A percentile compares a stretch with the other conserved stretches of the same genome.
These are phyloP conservation scores for Gadopsis bispinosus DNA, from an alignment of 2,797 vertebrate genomes.

Conservation along the genomic window DNA sequence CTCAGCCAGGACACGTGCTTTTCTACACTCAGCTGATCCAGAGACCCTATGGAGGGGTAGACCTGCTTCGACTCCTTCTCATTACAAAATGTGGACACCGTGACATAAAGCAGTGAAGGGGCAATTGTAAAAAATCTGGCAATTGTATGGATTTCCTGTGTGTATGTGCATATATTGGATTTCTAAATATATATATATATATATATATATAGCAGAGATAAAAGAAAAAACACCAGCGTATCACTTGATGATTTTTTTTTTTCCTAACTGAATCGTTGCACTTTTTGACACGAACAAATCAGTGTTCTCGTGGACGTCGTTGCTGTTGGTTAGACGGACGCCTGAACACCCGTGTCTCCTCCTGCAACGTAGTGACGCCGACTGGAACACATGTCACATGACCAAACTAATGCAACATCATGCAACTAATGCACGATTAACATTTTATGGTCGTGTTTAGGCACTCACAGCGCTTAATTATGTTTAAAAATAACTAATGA, in stretches of 20 bases:
- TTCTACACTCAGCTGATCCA: slow-evolving; percentile 19
- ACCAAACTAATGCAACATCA: neutral
- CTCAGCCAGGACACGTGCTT: slow-evolving; percentile 24
- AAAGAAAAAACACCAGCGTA: too few relatives aligned
- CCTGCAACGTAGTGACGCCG: too few relatives aligned
- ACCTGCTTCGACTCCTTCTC: neutral
- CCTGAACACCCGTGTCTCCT: neutral
- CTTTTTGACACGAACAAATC: neutral
- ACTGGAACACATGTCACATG: neutral
- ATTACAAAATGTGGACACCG: neutral
- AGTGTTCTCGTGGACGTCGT: too few relatives aligned
- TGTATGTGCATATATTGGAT: neutral
- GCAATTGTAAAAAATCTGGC: neutral
- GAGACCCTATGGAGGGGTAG: slow-evolving; percentile 1
- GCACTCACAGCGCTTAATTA: neutral
- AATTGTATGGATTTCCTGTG: neutral
- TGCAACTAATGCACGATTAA: neutral
- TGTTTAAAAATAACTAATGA: too few relatives aligned
- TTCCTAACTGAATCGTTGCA: neutral
- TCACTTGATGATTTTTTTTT: too few relatives aligned
- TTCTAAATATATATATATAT: too few relatives aligned
- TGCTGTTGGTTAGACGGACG: too few relatives aligned
- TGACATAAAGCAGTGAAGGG: neutral
- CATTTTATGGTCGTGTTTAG: neutral
- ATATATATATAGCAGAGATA: neutral